These are phyloP conservation scores for Opisthocomus hoazin DNA, from an alignment of 2,113 vertebrate genomes.

Conservation along the genomic window DNA sequence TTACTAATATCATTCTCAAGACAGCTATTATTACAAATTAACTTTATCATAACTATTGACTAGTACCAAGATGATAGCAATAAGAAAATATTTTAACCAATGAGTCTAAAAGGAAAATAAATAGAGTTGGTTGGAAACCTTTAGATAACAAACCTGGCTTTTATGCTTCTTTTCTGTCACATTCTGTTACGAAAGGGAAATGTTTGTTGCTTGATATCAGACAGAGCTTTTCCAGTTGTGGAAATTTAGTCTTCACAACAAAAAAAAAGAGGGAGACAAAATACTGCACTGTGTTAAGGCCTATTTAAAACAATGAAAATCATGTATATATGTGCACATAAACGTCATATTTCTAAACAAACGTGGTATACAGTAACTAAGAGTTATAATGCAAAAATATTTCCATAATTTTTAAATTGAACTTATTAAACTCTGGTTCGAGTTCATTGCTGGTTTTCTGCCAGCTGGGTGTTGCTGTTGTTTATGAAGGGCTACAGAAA, in stretches of 20 bases:
- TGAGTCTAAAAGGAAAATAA: background rate
- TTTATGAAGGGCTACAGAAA: background rate
- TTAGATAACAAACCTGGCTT: background rate
- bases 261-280: no score
- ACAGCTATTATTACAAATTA: background rate
- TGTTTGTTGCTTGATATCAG: no score
- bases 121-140: background rate
- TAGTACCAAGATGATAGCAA: background rate
- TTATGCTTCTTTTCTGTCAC: background rate
- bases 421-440: background rate
- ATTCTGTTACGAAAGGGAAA: background rate
- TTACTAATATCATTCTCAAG: background rate
- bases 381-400: background rate
- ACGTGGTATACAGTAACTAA: background rate
- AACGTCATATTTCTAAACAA: background rate
- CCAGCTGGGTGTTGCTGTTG: background rate
- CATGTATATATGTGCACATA: background rate
- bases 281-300: background rate
- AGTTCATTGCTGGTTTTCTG: fast-evolving
- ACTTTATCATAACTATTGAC: background rate
- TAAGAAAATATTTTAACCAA: background rate
- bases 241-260: no score
- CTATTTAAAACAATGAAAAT: background rate
- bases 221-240: no score
- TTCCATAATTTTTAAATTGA: background rate